Conservation (phyloP, 2,888 invertebrate genomes). For the Tetheella fluctuosa region DNA sequence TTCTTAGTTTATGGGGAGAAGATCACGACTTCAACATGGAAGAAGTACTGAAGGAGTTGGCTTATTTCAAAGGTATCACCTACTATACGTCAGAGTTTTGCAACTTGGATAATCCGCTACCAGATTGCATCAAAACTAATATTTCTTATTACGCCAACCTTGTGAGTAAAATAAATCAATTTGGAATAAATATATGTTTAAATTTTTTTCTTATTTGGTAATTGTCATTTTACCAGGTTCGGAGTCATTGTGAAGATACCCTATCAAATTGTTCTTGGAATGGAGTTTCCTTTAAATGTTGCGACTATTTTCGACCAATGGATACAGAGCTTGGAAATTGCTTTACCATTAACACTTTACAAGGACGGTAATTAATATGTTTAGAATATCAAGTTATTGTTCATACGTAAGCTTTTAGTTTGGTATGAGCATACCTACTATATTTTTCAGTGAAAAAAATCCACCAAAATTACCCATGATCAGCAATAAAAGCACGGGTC, state of each 20-base stretch:
- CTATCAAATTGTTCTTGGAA: constrained; percentile 86
- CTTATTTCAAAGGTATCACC: constrained; percentile 88
- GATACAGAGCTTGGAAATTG: constrained; percentile 88
- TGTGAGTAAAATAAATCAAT: constrained; percentile 58
- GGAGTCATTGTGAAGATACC: constrained; percentile 84
- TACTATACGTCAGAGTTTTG: constrained; percentile 88
- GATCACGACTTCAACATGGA: constrained; percentile 90
- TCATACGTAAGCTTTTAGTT: background rate
- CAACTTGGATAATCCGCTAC: constrained; percentile 77
- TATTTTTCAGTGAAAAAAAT: constrained; percentile 61
- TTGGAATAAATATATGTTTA: background rate
- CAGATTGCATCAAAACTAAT: constrained; percentile 84
- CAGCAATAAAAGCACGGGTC: constrained; percentile 86
- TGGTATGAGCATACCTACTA: background rate
- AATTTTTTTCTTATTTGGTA: background rate
- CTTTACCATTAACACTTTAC: constrained; percentile 87
- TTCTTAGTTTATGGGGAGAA: constrained; percentile 85
- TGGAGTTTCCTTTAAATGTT: constrained; percentile 84
- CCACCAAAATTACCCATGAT: constrained; percentile 82
- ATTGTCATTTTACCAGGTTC: constrained; percentile 59
- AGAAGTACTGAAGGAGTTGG: constrained; percentile 88
- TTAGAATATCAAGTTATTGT: background rate
- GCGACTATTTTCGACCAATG: constrained; percentile 85
- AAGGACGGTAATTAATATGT: constrained; percentile 75
- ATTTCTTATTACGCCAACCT: constrained; percentile 84